Evolutionary conservation across 2,113 vertebrate species (phyloP).

Genomic region (Podocnemis expansa): DNA sequence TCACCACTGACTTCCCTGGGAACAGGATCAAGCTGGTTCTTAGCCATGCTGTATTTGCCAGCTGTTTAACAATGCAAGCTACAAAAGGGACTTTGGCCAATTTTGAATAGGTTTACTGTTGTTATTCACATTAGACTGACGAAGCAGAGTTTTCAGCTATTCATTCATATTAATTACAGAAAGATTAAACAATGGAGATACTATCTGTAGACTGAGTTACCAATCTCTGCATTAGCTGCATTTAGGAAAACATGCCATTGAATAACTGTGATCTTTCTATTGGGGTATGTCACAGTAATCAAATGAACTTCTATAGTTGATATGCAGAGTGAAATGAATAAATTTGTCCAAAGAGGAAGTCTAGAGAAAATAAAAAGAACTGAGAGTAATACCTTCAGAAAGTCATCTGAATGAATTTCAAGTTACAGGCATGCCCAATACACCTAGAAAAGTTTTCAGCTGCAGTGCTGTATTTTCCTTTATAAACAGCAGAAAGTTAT

Average conservation of each 20-base stretch:
- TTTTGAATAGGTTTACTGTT: background rate
- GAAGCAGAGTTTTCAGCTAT: background rate
- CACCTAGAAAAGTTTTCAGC: background rate
- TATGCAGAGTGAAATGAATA: background rate
- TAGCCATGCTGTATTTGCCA: background rate
- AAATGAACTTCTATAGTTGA: background rate
- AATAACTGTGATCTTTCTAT: background rate
- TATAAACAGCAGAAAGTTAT: background rate
- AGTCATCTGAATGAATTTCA: background rate
- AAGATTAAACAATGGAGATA: background rate
- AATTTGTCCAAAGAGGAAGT: background rate
- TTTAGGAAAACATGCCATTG: background rate
- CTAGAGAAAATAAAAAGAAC: background rate
- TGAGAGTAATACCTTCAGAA: background rate
- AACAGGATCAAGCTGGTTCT: background rate
- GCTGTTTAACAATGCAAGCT: background rate
- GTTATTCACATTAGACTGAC: background rate
- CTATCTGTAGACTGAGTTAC: background rate
- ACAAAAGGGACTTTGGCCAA: background rate
- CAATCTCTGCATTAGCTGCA: background rate
- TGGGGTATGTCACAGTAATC: background rate
- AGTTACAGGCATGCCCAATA: background rate
- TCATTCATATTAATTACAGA: background rate
- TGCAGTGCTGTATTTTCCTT: background rate
- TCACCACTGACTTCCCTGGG: background rate